Conservation (phyloP, 2,113 vertebrate genomes). For the Percopsis transmontana region DNA sequence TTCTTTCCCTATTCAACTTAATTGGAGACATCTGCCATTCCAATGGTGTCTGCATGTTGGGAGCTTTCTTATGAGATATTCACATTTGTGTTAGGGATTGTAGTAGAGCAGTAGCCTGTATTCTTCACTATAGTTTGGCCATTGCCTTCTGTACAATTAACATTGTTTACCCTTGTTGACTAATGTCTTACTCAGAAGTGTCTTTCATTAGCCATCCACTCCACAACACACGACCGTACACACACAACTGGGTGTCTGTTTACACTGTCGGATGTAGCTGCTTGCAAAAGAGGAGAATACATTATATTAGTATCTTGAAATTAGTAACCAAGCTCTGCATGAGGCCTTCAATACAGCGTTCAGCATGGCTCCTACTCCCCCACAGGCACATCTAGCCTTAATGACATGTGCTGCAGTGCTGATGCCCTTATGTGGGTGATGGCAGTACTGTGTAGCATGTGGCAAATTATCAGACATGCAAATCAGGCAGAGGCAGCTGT, state of each 20-base stretch:
- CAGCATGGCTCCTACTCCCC: constrained; percentile 48
- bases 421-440: constrained; percentile 69
- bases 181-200: constrained; percentile 47
- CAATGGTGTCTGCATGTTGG: constrained; percentile 40
- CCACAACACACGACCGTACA: too few relatives aligned
- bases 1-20: constrained; percentile 59
- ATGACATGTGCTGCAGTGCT: constrained; percentile 65
- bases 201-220: too few relatives aligned
- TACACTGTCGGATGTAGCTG: background rate
- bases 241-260: background rate
- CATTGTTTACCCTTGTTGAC: constrained; percentile 29
- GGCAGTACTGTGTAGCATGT: constrained; percentile 66
- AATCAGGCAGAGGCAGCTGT: constrained; percentile 76
- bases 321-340: constrained; percentile 18
- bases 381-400: constrained; percentile 53
- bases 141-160: constrained; percentile 26
- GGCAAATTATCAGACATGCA: constrained; percentile 79
- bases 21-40: constrained; percentile 68
- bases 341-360: constrained; percentile 32
- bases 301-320: constrained; percentile 2
- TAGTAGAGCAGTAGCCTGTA: constrained; percentile 29
- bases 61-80: constrained; percentile 28
- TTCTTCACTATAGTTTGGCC: background rate
- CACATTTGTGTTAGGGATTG: background rate
- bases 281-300: background rate